A percentile compares a stretch with the other conserved stretches of the same genome.
phyloP scores from a whole-genome alignment of 2,797 vertebrate species.

The Kryptolebias ocellatus region DNA sequence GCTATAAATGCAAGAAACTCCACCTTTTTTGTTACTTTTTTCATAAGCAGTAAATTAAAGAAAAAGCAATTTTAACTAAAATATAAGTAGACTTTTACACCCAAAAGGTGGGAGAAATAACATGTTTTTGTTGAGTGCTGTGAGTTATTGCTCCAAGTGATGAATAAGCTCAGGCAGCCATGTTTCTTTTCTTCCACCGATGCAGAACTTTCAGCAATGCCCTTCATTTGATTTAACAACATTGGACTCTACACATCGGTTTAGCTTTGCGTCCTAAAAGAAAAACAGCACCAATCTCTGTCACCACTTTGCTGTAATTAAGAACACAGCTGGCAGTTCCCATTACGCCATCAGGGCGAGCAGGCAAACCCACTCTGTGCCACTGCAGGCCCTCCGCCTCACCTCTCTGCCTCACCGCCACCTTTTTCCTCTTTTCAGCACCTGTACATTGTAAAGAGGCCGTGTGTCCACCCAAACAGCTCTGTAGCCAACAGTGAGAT shows the following conservation, averaged over 20 bases:
- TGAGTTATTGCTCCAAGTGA: conserved; percentile 48
- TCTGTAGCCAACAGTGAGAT: conserved; percentile 57
- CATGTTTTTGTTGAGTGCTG: conserved; percentile 2
- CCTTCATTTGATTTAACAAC: conserved; percentile 76
- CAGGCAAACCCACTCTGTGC: conserved; percentile 69
- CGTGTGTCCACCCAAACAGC: conserved; percentile 57
- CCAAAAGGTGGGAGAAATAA: background rate
- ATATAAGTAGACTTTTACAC: too few relatives aligned
- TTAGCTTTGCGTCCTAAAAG: conserved; percentile 75
- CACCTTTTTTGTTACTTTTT: too few relatives aligned
- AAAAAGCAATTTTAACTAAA: too few relatives aligned
- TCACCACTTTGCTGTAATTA: conserved; percentile 77
- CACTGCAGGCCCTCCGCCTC: conserved; percentile 65
- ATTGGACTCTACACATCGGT: conserved; percentile 78
- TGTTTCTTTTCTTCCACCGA: conserved; percentile 51
- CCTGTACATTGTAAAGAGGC: conserved; percentile 82
- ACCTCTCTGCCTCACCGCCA: conserved; percentile 43
- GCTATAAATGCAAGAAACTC: too few relatives aligned
- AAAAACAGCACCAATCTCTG: conserved; percentile 79
- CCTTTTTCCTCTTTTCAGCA: conserved; percentile 65
- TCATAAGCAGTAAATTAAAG: too few relatives aligned
- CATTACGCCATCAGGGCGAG: conserved; percentile 77
- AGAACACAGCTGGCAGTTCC: conserved; percentile 83
- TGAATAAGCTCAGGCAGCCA: conserved; percentile 53
- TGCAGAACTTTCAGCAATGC: conserved; percentile 59